These are phyloP conservation scores for Pseudochromis fuscus DNA, from an alignment of 2,797 vertebrate genomes.

Conservation along the genomic window DNA sequence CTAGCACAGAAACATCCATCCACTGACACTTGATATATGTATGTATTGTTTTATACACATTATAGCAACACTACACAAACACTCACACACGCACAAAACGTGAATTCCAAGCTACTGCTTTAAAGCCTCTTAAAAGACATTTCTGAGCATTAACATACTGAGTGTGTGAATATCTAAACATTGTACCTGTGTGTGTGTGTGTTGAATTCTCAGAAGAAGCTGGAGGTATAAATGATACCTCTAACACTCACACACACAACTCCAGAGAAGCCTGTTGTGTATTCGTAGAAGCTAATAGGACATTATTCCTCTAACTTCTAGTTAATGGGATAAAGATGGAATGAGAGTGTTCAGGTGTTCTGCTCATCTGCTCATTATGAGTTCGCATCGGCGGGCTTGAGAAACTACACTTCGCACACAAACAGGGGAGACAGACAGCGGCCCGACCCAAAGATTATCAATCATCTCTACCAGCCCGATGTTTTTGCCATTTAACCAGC, in stretches of 20 bases:
- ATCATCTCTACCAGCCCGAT: constrained; percentile 74
- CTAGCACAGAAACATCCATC: constrained; percentile 12
- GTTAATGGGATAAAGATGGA: constrained; percentile 76
- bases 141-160: neutral
- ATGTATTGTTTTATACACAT: constrained; percentile 15
- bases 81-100: neutral
- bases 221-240: neutral
- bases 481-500: constrained; percentile 76
- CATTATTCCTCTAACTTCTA: constrained; percentile 65
- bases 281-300: constrained; percentile 60
- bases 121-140: constrained; percentile 5
- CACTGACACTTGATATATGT: constrained; percentile 3
- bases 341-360: constrained; percentile 78
- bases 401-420: constrained; percentile 49
- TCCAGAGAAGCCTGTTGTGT: constrained; percentile 42
- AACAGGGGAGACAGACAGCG: constrained; percentile 60
- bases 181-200: neutral
- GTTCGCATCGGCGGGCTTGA: constrained; percentile 56
- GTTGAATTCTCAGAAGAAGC: neutral
- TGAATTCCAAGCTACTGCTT: neutral
- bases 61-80: neutral
- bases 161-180: neutral
- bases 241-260: neutral
- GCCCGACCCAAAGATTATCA: constrained; percentile 66
- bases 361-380: constrained; percentile 73